Conservation (phyloP, 2,113 vertebrate species). For the Daubentonia madagascariensis region DNA sequence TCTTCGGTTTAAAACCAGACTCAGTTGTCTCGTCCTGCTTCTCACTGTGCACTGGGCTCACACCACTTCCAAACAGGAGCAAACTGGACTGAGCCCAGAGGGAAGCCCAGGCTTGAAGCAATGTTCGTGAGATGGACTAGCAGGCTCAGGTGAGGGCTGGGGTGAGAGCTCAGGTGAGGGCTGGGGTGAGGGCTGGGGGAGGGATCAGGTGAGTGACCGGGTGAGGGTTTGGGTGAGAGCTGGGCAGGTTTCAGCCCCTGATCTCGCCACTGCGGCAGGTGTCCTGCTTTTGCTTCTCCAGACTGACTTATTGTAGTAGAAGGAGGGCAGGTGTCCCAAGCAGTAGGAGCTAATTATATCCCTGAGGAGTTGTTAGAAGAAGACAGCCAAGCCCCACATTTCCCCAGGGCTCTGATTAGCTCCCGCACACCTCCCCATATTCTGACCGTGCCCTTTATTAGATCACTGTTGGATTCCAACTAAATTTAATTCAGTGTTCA, state of each 20-base stretch:
- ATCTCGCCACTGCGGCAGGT: accelerated
- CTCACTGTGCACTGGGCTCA: not conserved
- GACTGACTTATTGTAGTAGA: not conserved
- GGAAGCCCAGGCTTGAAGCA: not conserved
- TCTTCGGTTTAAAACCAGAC: not conserved
- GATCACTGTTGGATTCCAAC: constrained; percentile 37
- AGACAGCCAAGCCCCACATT: not conserved
- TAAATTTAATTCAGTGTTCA: constrained; percentile 50
- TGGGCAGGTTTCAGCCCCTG: not conserved
- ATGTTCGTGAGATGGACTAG: not conserved
- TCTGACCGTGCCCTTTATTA: constrained; percentile 61
- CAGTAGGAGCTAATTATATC: not conserved
- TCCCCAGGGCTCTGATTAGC: not conserved
- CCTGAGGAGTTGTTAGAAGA: not conserved
- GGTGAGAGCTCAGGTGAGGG: too few species aligned
- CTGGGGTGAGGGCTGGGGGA: too few species aligned
- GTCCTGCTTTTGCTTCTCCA: not conserved
- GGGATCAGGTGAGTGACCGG: too few species aligned
- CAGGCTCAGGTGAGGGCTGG: accelerated
- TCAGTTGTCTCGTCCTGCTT: not conserved
- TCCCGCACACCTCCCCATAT: not conserved
- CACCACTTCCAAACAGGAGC: not conserved
- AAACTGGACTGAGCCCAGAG: not conserved
- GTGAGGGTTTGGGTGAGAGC: not conserved
- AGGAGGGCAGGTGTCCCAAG: not conserved